Percentiles rank a stretch among this genome's conserved stretches.
Evolutionary conservation across 1,140 invertebrate species (phyloP).

Genomic region (Orius insidiosus): DNA sequence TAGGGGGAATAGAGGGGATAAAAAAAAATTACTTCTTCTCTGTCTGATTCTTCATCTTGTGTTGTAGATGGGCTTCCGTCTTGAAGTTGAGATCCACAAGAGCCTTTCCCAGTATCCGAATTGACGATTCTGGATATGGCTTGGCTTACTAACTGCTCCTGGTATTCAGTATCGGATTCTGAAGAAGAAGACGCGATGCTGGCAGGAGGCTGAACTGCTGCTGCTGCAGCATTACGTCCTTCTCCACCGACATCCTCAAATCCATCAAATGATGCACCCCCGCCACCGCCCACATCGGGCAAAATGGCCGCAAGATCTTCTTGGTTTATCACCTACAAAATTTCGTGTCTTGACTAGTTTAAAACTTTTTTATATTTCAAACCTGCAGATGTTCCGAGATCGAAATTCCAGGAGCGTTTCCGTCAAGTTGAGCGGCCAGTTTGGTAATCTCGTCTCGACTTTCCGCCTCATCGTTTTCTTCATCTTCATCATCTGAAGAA

Average conservation of each 20-base stretch:
- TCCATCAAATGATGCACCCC: slow-evolving; percentile 34
- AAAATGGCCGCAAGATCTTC: slow-evolving; percentile 48
- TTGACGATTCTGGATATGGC: slow-evolving; percentile 32
- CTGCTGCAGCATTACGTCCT: slow-evolving; percentile 18
- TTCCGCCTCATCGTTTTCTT: slow-evolving; percentile 10
- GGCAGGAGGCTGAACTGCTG: background rate
- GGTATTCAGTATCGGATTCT: slow-evolving; percentile 45
- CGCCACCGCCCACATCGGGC: slow-evolving; percentile 37
- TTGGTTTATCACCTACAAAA: slow-evolving; percentile 40
- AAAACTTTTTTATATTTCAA: background rate
- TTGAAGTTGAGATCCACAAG: slow-evolving; percentile 29
- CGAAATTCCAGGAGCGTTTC: slow-evolving; percentile 15
- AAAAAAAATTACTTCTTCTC: slow-evolving; percentile 25
- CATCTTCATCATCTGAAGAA: slow-evolving; percentile 16
- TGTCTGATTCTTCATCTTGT: slow-evolving; percentile 23
- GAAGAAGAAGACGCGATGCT: slow-evolving; percentile 15
- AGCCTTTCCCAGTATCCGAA: slow-evolving; percentile 35
- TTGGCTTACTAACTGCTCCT: slow-evolving; percentile 41
- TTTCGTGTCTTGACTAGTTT: background rate
- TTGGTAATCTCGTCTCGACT: slow-evolving; percentile 18
- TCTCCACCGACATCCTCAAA: slow-evolving; percentile 30
- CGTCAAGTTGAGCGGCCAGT: slow-evolving; percentile 19
- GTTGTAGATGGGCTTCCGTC: slow-evolving; percentile 29
- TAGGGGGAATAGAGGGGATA: no score
- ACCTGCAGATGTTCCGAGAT: slow-evolving; percentile 22